Conservation (phyloP, 1,140 invertebrate genomes). For the Centruroides vittatus region DNA sequence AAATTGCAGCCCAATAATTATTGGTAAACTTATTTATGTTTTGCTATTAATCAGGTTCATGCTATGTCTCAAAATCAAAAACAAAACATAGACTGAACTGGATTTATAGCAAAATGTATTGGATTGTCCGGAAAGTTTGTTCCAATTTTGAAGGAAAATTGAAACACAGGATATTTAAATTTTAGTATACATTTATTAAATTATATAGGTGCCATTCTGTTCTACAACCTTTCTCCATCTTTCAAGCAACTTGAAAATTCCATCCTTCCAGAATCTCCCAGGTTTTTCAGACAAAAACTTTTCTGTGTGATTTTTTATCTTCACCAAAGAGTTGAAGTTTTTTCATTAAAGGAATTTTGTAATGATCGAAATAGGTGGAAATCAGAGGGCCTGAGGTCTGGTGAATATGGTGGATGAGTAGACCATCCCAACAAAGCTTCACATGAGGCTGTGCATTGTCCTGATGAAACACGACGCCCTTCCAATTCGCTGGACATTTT, state of each 20-base stretch:
- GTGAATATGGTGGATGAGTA: constrained; percentile 32
- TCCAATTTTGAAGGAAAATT: neutral
- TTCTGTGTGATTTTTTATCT: neutral
- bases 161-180: neutral
- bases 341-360: neutral
- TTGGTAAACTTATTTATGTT: too few relatives aligned
- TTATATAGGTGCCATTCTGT: too few relatives aligned
- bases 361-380: constrained; percentile 26
- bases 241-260: neutral
- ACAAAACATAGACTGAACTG: too few relatives aligned
- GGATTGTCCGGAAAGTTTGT: neutral
- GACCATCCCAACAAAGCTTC: constrained; percentile 27
- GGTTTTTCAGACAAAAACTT: neutral
- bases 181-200: constrained; percentile 1
- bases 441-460: constrained; percentile 21
- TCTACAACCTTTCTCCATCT: neutral
- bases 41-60: too few relatives aligned
- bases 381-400: constrained; percentile 30
- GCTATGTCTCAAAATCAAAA: too few relatives aligned
- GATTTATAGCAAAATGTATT: neutral
- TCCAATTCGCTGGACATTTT: constrained; percentile 2
- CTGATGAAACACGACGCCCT: constrained; percentile 9
- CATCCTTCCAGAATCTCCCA: neutral
- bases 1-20: too few relatives aligned
- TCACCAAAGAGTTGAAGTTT: neutral